Evolutionary conservation across 53 echinoderm and acorn worm species (phyloP), one percentile per base, ranked within the genome.

Genomic region (Temnopleurus reevesii): DNA sequence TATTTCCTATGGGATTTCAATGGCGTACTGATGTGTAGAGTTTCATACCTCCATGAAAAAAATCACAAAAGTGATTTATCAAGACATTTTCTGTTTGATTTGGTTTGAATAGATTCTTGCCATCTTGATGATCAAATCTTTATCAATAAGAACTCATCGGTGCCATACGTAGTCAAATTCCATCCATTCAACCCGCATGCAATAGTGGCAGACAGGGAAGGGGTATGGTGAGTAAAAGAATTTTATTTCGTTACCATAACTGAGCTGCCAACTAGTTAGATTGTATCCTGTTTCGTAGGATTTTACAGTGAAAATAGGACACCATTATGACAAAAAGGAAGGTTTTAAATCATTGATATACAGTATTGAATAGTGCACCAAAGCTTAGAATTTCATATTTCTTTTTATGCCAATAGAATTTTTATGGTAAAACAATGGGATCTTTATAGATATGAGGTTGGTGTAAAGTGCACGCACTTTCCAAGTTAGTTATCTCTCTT

Each of bases 91-190:
- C 2, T 71, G 19, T 26, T 1, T 63, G 33, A 31, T 29, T 63
- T 13, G 0, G 4, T 63, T 63, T 9, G 4, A 27, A 30, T 83
- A 97, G 97, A 89, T 6, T 84, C 91, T 54, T 91, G 95, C 88
- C 92, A 86, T 57, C 86, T 97, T 30, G 95, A 97, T 33, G 97
- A 97, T 76, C 97, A 97, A 82, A 92, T 97, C 58, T 97, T 97
- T 84, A 95, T 97, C 91, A 97, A 97, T 77, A 95, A 95, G 91
- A 97, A 97, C 57, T 82, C 92, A 53, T 77, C 89, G 17, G 92
- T 94, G 24, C 97, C 97, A 2, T 64, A 93, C 2, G 93, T 90
- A 0, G 90, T 97, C 24, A 80, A 90, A 25, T 97, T 97, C 90
- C 95, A 97, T 90, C 94, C 94, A 9, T 97, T 92, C 89, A 92